Evolutionary conservation across 1,140 invertebrate species (phyloP).

Genomic region (Zaprionus kolodkinae): DNA sequence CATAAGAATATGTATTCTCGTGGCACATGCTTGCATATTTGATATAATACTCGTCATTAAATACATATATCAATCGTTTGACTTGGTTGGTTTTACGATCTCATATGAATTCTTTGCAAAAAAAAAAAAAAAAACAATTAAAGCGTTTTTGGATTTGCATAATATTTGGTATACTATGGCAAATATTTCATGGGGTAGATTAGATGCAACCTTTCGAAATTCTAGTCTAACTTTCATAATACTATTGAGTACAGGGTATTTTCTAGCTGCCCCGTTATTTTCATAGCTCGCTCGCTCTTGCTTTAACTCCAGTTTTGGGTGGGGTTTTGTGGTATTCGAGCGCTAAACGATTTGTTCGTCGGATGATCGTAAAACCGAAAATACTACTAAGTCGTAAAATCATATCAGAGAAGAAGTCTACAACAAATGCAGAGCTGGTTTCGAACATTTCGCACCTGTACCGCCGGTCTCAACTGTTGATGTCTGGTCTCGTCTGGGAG

Average conservation of each 20-base stretch:
- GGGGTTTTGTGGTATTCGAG: slow-evolving; percentile 28
- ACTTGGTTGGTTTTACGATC: slow-evolving; percentile 57
- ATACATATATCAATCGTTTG: slow-evolving; percentile 1
- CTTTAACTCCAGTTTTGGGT: slow-evolving; percentile 2
- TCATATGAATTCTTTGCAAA: slow-evolving; percentile 49
- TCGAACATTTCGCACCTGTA: slow-evolving; percentile 70
- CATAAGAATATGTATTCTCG: slow-evolving; percentile 30
- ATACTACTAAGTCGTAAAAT: slow-evolving; percentile 73
- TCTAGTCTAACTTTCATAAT: too few relatives aligned
- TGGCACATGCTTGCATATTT: slow-evolving; percentile 34
- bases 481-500: slow-evolving; percentile 7
- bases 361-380: slow-evolving; percentile 73
- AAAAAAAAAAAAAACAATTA: slow-evolving; percentile 53
- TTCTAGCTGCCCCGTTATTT: not conserved
- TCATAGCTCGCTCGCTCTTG: not conserved
- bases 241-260: not conserved
- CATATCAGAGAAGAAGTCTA: slow-evolving; percentile 50
- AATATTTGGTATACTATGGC: slow-evolving; percentile 27
- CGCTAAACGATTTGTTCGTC: slow-evolving; percentile 72
- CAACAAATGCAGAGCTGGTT: slow-evolving; percentile 54
- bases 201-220: too few relatives aligned
- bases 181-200: not conserved
- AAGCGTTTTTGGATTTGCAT: slow-evolving; percentile 58
- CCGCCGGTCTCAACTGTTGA: slow-evolving; percentile 17
- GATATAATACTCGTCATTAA: slow-evolving; percentile 3